These are phyloP conservation scores for Callocephalon fimbriatum DNA, from an alignment of 2,113 vertebrate species.

Conservation along the genomic window DNA sequence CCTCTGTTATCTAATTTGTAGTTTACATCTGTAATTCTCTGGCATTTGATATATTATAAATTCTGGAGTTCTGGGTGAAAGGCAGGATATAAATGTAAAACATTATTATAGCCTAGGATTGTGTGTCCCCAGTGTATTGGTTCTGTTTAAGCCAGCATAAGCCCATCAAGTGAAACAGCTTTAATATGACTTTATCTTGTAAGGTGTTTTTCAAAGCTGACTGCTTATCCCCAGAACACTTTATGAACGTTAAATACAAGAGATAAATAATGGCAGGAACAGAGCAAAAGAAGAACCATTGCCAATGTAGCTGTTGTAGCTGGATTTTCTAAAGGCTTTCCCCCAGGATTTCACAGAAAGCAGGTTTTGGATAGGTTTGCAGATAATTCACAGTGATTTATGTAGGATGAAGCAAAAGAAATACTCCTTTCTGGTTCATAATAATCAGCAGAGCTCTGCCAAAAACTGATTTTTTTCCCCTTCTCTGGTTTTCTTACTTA, in stretches of 20 bases:
- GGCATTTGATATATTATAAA: not conserved
- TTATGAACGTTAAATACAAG: not conserved
- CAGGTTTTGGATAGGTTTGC: not conserved
- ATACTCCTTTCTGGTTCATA: conserved; percentile 9
- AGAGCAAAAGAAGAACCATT: conserved; percentile 2
- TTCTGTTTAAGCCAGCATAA: conserved; percentile 30
- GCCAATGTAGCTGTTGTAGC: not conserved
- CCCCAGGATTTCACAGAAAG: not conserved
- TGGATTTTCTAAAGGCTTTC: conserved; percentile 4
- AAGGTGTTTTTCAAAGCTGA: conserved; percentile 62
- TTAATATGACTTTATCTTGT: conserved; percentile 53
- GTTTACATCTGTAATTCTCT: conserved; percentile 2
- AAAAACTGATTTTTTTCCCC: not conserved
- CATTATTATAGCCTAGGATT: not conserved
- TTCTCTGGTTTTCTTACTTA: not conserved
- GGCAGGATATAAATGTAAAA: conserved; percentile 41
- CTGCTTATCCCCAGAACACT: conserved; percentile 29
- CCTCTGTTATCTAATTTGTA: not conserved
- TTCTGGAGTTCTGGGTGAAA: conserved; percentile 1
- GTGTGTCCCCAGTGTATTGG: not conserved
- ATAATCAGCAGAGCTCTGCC: not conserved
- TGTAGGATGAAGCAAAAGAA: conserved; percentile 37
- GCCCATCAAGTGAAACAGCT: conserved; percentile 46
- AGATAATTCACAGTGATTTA: conserved; percentile 55
- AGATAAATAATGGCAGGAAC: conserved; percentile 37